Evolutionary conservation across 2,797 vertebrate genomes (phyloP), one percentile per base, ranked within the genome.

Genomic region (Chrysolophus pictus): DNA sequence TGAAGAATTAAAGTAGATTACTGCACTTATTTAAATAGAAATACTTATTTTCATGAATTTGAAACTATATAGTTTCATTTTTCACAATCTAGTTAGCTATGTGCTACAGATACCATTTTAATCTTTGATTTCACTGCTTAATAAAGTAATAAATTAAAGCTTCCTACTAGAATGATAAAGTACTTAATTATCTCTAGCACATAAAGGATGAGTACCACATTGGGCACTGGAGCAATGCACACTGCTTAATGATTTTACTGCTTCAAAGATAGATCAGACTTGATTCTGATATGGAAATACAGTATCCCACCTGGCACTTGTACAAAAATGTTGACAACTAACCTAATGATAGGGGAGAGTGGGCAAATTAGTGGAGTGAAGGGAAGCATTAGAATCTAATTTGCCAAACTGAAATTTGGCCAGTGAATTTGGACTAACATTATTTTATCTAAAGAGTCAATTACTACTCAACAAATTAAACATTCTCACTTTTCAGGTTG

Each of bases 131-230:
- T 97, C 87, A 94, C 39, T 93, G 44, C 31, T 96, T 94, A 97
- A 95, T 95, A 97, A 95, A 95, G 67, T 85, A 96, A 90, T 77
- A 97, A 82, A 90, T 93, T 94, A 62, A 75, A 95, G 79, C 71
- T 91, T 85, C 84, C 87, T 95, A 93, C 76, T 79, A 96, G 93
- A 94, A 96, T 91, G 89, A 97, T 94, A 94, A 96, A 97, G 92
- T 67, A 97, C 94, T 88, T 97, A 97, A 97, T 97, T 98, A 97
- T 90, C 88, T 94, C 78, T 91, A 97, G 72, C 84, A 95, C 65
- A 93, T 96, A 95, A 95, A 97, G 84, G 87, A 95, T 91, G 94
- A 94, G 93, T 75, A 94, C 53, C 51, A 91, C 84, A 91, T 5
- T 59, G 87, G 90, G 80, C 58, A 93, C 0, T 76, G 60, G 70